Evolutionary conservation across 2,797 vertebrate genomes (phyloP).

Genomic region (Gymnopithys bicolor): DNA sequence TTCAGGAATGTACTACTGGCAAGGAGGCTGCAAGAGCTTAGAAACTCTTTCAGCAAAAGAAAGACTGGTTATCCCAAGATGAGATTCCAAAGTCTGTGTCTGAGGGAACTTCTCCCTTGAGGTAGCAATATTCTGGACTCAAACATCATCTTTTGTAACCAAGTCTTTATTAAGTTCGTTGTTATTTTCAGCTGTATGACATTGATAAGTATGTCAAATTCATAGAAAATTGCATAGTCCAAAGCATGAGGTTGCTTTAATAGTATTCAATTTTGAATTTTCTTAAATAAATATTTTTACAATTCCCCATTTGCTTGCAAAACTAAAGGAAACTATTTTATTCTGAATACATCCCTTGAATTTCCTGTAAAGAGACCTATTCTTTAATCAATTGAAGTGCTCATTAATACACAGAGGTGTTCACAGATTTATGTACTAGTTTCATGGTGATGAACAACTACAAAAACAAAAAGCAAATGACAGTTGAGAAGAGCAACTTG

Average conservation of each 20-base stretch:
- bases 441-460: neutral
- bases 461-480: neutral
- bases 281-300: neutral
- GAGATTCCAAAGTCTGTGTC: neutral
- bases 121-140: neutral
- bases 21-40: neutral
- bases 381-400: neutral
- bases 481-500: neutral
- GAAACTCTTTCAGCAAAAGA: neutral
- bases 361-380: neutral
- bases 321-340: neutral
- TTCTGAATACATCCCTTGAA: neutral
- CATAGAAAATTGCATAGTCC: neutral
- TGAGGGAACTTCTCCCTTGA: neutral
- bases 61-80: neutral
- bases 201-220: neutral
- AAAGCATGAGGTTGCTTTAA: neutral
- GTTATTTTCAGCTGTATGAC: accelerated
- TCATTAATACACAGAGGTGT: neutral
- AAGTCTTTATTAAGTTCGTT: neutral
- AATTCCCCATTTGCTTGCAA: neutral
- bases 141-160: neutral
- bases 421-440: neutral
- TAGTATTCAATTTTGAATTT: neutral
- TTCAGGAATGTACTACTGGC: neutral